A percentile compares a stretch with the other conserved stretches of the same genome.
Conservation (phyloP, 2,113 vertebrate genomes). For the Cranoglanis bouderius region DNA sequence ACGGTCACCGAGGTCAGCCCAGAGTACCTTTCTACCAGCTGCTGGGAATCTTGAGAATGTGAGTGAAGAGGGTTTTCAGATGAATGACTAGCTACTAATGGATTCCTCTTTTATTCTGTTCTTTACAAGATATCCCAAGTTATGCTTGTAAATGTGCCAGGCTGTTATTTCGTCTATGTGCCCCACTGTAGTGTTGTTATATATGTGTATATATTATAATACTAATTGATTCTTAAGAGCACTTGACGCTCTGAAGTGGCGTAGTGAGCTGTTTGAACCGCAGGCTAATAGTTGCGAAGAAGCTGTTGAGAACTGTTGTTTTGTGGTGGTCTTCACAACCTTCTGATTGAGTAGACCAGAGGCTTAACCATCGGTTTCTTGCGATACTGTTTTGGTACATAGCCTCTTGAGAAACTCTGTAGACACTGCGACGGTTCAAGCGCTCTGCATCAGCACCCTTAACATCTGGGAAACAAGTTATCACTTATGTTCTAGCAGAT, state of each 20-base stretch:
- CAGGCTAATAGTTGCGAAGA: neutral
- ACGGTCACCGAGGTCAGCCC: conserved; percentile 48
- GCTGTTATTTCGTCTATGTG: neutral
- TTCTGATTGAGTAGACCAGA: neutral
- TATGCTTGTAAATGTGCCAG: neutral
- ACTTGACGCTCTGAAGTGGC: neutral
- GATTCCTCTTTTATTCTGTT: conserved; percentile 15
- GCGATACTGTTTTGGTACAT: neutral
- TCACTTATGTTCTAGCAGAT: neutral
- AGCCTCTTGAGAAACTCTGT: neutral
- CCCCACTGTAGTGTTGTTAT: neutral
- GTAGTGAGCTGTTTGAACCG: neutral
- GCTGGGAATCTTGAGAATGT: conserved; percentile 54
- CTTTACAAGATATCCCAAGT: conserved; percentile 1
- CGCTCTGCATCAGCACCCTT: neutral
- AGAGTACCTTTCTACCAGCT: conserved; percentile 55
- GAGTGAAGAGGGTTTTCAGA: conserved; percentile 35
- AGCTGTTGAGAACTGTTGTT: neutral
- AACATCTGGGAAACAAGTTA: neutral
- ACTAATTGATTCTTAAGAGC: neutral
- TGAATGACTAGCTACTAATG: conserved; percentile 43
- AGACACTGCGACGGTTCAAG: neutral
- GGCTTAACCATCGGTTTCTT: neutral
- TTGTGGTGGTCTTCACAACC: neutral
- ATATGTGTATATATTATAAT: neutral